phyloP scores from a whole-genome alignment of 2,888 invertebrate genomes.

The Adelphocoris suturalis region DNA sequence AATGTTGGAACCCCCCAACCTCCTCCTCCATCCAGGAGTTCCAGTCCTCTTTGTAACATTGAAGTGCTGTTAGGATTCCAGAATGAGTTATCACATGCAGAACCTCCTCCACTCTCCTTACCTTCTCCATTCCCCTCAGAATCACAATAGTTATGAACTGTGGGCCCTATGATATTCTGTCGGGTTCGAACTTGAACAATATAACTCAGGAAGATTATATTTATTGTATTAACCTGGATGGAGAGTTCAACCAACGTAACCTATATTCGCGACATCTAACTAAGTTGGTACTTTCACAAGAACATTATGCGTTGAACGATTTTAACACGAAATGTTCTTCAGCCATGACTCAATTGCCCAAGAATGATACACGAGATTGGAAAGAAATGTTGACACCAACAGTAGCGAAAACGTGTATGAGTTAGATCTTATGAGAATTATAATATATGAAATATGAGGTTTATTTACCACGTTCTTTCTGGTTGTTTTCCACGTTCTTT shows the following conservation, averaged over 20 bases:
- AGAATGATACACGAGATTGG: too few species aligned
- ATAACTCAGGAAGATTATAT: background rate
- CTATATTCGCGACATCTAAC: too few species aligned
- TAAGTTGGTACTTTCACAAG: too few species aligned
- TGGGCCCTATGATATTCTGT: background rate
- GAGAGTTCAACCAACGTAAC: background rate
- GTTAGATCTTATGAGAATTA: too few species aligned
- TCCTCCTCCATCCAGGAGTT: background rate
- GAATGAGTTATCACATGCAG: conserved; percentile 70
- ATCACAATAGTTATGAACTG: background rate
- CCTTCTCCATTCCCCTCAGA: background rate
- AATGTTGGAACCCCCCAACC: conserved; percentile 56
- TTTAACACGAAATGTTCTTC: too few species aligned
- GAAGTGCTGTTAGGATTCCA: conserved; percentile 62
- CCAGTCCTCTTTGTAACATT: conserved; percentile 66
- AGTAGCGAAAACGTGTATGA: too few species aligned
- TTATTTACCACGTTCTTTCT: too few species aligned
- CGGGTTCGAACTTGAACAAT: background rate
- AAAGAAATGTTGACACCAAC: too few species aligned
- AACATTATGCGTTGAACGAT: background rate
- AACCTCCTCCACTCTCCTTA: conserved; percentile 44
- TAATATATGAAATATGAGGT: too few species aligned
- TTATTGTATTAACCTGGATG: background rate
- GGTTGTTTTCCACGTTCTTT: too few species aligned
- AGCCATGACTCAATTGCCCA: too few species aligned